These are phyloP conservation scores for Rousettus leschenaultii DNA, from an alignment of 2,113 vertebrate genomes.

Conservation along the genomic window DNA sequence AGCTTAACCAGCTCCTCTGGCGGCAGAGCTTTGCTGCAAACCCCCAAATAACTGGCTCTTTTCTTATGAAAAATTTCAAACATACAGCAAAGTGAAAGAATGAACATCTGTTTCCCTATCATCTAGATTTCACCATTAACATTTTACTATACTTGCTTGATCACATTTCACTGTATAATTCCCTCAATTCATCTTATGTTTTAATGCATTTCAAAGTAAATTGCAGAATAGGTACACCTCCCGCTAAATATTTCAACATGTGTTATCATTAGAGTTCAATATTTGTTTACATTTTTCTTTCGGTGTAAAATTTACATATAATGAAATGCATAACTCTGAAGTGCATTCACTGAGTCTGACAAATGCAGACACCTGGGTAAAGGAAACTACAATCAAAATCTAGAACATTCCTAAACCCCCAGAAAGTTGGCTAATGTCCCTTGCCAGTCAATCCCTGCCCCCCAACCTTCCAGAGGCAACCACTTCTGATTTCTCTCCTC, in stretches of 20 bases:
- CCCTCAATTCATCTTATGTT: background rate
- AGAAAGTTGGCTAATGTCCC: background rate
- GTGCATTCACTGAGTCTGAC: background rate
- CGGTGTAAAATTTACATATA: background rate
- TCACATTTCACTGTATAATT: background rate
- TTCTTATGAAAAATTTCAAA: background rate
- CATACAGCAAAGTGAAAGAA: background rate
- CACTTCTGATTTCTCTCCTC: background rate
- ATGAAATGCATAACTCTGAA: background rate
- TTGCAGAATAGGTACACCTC: background rate
- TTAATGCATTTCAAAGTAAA: constrained; percentile 2
- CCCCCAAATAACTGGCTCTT: background rate
- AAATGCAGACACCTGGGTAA: background rate
- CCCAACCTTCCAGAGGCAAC: background rate
- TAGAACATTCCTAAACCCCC: background rate
- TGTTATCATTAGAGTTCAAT: background rate
- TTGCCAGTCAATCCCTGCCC: background rate
- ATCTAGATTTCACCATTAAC: background rate
- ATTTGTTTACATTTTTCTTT: background rate
- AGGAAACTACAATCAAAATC: background rate
- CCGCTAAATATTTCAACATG: background rate
- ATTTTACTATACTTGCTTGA: background rate
- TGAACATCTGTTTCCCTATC: background rate
- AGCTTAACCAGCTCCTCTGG: background rate
- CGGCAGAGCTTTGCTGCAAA: background rate